Evolutionary conservation across 2,888 invertebrate species (phyloP).

Genomic region (Brachycybe producta): DNA sequence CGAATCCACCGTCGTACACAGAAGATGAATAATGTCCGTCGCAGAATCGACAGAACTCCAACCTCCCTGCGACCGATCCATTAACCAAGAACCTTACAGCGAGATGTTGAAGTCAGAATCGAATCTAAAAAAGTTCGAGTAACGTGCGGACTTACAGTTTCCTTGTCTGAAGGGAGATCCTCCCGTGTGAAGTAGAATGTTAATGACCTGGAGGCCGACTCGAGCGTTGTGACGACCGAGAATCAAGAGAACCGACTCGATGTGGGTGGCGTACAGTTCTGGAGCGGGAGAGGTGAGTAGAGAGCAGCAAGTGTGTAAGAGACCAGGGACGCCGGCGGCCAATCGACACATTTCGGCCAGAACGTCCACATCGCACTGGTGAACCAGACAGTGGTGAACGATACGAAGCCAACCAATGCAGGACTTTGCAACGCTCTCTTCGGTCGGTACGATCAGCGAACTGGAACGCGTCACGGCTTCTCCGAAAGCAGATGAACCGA

Average conservation of each 20-base stretch:
- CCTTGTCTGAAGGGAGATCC: slow-evolving; percentile 19
- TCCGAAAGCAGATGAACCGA: slow-evolving; percentile 76
- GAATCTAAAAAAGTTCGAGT: not conserved
- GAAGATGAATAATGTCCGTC: slow-evolving; percentile 64
- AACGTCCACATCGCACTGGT: slow-evolving; percentile 31
- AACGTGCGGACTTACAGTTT: slow-evolving; percentile 2
- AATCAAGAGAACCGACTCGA: slow-evolving; percentile 55
- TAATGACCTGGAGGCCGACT: slow-evolving; percentile 31
- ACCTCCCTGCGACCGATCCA: slow-evolving; percentile 14
- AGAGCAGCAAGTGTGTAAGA: slow-evolving; percentile 56
- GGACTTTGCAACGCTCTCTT: slow-evolving; percentile 32
- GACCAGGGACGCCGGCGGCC: slow-evolving; percentile 51
- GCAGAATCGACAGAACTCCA: slow-evolving; percentile 43
- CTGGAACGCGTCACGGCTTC: slow-evolving; percentile 32
- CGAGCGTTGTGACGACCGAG: slow-evolving; percentile 52
- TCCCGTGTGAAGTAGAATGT: slow-evolving; percentile 27
- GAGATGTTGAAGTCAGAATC: slow-evolving; percentile 31
- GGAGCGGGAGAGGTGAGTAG: slow-evolving; percentile 55
- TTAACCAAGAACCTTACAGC: slow-evolving; percentile 30
- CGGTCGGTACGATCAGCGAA: slow-evolving; percentile 25
- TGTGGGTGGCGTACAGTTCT: slow-evolving; percentile 46
- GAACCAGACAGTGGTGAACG: slow-evolving; percentile 57
- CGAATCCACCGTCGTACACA: slow-evolving; percentile 50
- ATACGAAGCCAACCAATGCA: slow-evolving; percentile 75
- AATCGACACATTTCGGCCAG: slow-evolving; percentile 33